phyloP scores from a whole-genome alignment of 2,888 invertebrate species.

The Cheilosia scutellata region DNA sequence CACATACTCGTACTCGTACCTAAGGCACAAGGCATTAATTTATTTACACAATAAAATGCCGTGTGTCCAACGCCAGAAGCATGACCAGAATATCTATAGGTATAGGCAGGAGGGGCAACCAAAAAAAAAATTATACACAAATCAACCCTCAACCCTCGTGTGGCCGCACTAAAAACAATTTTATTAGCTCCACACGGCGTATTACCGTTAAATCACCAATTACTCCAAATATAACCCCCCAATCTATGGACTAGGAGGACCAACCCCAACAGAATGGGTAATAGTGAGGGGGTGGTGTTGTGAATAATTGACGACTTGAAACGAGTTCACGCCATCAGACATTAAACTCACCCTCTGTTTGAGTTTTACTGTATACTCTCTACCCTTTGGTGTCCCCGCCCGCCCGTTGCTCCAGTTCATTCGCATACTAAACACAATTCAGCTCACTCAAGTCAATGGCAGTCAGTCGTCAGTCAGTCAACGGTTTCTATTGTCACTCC shows the following conservation, averaged over 20 bases:
- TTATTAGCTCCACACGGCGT: slow-evolving; percentile 74
- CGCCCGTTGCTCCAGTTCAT: not conserved
- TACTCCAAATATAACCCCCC: slow-evolving; percentile 70
- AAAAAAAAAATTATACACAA: slow-evolving; percentile 44
- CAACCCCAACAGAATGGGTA: slow-evolving; percentile 10
- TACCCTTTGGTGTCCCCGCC: slow-evolving; percentile 27
- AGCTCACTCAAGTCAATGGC: slow-evolving; percentile 62
- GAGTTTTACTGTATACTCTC: slow-evolving; percentile 36
- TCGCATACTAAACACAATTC: not conserved
- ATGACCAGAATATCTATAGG: slow-evolving; percentile 64
- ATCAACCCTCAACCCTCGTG: slow-evolving; percentile 49
- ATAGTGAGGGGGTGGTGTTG: slow-evolving; percentile 64
- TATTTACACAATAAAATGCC: slow-evolving; percentile 73
- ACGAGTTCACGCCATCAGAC: slow-evolving; percentile 76
- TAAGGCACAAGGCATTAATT: slow-evolving; percentile 65
- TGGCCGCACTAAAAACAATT: slow-evolving; percentile 68
- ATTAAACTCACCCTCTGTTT: slow-evolving; percentile 59
- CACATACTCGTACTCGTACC: slow-evolving; percentile 25
- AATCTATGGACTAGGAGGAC: not conserved
- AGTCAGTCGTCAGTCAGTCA: slow-evolving; percentile 71
- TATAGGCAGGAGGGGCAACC: slow-evolving; percentile 6
- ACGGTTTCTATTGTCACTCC: slow-evolving; percentile 67
- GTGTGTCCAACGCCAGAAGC: slow-evolving; percentile 69
- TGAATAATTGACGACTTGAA: slow-evolving; percentile 75
- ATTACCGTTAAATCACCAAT: slow-evolving; percentile 75